These are phyloP conservation scores for Argyra leucocephala DNA, from an alignment of 2,888 invertebrate genomes.

Conservation along the genomic window DNA sequence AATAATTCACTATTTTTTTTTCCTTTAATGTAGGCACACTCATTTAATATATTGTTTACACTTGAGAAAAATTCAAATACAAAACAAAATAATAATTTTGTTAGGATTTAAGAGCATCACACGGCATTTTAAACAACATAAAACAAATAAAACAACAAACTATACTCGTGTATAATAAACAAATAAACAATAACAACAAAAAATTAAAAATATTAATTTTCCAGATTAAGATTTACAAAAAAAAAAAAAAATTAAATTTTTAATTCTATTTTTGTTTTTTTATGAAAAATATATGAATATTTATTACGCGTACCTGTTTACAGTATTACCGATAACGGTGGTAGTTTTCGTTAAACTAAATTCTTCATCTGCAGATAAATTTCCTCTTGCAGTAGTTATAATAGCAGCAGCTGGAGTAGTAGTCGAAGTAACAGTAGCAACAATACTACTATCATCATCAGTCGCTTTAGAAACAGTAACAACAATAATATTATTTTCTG, in stretches of 20 bases:
- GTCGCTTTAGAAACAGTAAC: background rate
- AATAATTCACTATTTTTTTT: too few relatives aligned
- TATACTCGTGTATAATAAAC: too few relatives aligned
- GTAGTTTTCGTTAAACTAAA: conserved; percentile 18
- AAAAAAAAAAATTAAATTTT: background rate
- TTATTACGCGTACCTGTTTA: conserved; percentile 23
- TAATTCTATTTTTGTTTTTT: background rate
- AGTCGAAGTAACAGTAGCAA: conserved; percentile 13
- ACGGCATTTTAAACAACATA: too few relatives aligned
- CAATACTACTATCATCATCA: background rate
- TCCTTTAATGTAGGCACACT: too few relatives aligned
- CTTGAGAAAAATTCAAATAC: too few relatives aligned
- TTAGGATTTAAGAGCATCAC: too few relatives aligned
- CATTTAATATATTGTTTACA: too few relatives aligned
- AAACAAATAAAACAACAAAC: too few relatives aligned
- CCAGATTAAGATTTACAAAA: background rate
- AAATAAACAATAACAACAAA: background rate
- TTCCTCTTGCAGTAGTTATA: conserved; percentile 16
- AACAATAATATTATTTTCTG: background rate
- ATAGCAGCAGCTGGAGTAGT: conserved; percentile 18
- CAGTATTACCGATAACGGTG: conserved; percentile 23
- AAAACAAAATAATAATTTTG: too few relatives aligned
- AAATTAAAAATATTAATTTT: background rate
- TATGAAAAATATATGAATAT: background rate
- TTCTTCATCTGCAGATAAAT: conserved; percentile 15